Evolutionary conservation across 2,888 invertebrate species (phyloP).

Genomic region (Nemotelus nigrinus): DNA sequence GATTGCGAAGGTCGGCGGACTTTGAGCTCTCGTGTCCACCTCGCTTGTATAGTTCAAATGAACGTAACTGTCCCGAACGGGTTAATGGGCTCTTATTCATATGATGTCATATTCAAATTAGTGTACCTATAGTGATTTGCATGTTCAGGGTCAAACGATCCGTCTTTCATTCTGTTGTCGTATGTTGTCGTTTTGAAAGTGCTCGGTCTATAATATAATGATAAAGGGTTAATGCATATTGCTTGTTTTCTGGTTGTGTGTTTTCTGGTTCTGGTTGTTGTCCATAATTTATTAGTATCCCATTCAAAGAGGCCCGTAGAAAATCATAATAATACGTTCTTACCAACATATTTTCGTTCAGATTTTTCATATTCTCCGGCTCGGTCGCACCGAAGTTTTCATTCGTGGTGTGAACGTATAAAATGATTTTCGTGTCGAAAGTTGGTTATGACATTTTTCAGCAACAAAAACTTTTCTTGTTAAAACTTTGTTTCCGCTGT

Average conservation of each 20-base stretch:
- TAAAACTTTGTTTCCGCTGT: slow-evolving; percentile 21
- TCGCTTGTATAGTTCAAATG: slow-evolving; percentile 4
- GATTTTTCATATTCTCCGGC: background rate
- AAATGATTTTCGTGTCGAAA: slow-evolving; percentile 38
- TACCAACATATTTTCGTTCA: background rate
- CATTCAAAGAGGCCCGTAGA: background rate
- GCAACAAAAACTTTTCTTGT: slow-evolving; percentile 31
- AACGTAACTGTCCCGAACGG: background rate
- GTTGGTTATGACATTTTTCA: slow-evolving; percentile 25
- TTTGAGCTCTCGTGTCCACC: background rate
- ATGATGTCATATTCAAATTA: slow-evolving; percentile 39
- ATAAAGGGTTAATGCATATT: slow-evolving; percentile 38
- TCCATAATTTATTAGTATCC: slow-evolving; percentile 13
- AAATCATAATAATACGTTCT: background rate
- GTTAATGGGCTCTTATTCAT: slow-evolving; percentile 21
- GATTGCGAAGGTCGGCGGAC: slow-evolving; percentile 35
- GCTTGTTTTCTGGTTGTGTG: slow-evolving; percentile 18
- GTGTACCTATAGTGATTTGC: slow-evolving; percentile 32
- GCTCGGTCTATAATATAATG: slow-evolving; percentile 9
- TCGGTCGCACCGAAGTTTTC: background rate
- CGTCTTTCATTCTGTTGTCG: background rate
- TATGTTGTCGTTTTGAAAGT: slow-evolving; percentile 5
- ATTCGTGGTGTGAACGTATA: background rate
- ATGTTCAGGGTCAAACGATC: slow-evolving; percentile 22
- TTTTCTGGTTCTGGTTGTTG: slow-evolving; percentile 3